Percentiles rank a stretch among this genome's conserved stretches.
Evolutionary conservation across 2,797 vertebrate genomes (phyloP).

Genomic region (Hapalemur alaotrensis): DNA sequence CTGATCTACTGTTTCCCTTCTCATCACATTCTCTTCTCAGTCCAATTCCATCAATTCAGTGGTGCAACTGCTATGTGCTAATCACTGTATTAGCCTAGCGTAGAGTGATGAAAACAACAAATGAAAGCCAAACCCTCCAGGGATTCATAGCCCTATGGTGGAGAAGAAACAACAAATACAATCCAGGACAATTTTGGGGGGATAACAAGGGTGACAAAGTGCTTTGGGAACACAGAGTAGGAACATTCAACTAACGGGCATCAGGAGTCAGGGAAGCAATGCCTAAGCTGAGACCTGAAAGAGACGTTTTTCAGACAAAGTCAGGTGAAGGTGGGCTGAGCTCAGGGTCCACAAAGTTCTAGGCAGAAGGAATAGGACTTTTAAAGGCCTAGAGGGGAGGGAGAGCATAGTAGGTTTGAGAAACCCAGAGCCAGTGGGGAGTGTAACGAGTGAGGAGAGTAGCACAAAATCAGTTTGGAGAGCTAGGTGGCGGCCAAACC

Average conservation of each 20-base stretch:
- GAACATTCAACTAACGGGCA: background rate
- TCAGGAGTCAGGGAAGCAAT: background rate
- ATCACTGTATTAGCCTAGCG: background rate
- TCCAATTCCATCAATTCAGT: background rate
- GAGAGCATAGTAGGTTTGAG: background rate
- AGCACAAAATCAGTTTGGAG: background rate
- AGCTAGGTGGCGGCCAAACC: background rate
- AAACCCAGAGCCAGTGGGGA: background rate
- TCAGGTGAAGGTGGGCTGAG: background rate
- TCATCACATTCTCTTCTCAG: background rate
- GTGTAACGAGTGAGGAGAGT: background rate
- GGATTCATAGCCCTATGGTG: background rate
- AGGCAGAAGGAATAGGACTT: background rate
- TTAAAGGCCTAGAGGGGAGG: background rate
- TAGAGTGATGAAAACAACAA: background rate
- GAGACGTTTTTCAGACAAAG: background rate
- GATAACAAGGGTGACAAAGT: background rate
- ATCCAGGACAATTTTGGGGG: background rate
- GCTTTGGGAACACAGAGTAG: background rate
- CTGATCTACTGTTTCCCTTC: background rate
- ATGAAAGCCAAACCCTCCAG: background rate
- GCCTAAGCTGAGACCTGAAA: background rate
- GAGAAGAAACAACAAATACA: background rate
- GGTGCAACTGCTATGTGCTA: background rate
- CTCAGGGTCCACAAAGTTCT: background rate